Evolutionary conservation across 2,797 vertebrate species (phyloP), one percentile per base, ranked within the genome.

Genomic region (Pantherophis alleghaniensis): DNA sequence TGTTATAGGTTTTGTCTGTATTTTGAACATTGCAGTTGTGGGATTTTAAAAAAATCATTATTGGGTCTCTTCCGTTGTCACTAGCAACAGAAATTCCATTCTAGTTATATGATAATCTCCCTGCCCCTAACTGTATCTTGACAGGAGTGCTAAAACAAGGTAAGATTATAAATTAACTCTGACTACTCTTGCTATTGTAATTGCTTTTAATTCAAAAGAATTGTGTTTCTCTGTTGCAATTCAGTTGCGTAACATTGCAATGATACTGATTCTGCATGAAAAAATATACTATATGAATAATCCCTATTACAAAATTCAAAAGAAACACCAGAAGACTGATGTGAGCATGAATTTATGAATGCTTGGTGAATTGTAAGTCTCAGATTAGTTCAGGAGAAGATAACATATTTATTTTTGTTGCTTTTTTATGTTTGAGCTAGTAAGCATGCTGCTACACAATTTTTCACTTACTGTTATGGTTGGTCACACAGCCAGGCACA

Each of bases 31-130:
- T 88, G 12, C 28, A 88, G 92, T 95, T 90, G 55, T 6, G 91
- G 32, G 69, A 90, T 37, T 92, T 92, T 10, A 6, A 37, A 83
- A 79, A 91, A 88, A 90, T 61, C 51, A 63, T 89, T 83, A 91
- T 94, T 88, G 90, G 57, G 74, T 92, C 14, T 83, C 37, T 92
- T 7, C 57, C 87, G 3, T 92, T 94, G 83, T 90, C 90, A 0
- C 55, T 96, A 92, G 74, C 93, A 87, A 7, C 66, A 63, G 90
- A 32, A 94, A 61, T 92, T 37, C 28, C 92, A 59, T 91, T 83
- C 16, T 56, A 0, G 0, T 89, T 91, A 86, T 51, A 87, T 3
- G 0, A 88, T 66, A 61, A 60, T 88, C 91, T 92, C 57, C 79
- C 37, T 51, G n/a, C 56, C 90, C 92, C 9, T 66, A 79, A 83